Conservation (phyloP, 2,113 vertebrate species). For the Chaetorhynchus papuensis region DNA sequence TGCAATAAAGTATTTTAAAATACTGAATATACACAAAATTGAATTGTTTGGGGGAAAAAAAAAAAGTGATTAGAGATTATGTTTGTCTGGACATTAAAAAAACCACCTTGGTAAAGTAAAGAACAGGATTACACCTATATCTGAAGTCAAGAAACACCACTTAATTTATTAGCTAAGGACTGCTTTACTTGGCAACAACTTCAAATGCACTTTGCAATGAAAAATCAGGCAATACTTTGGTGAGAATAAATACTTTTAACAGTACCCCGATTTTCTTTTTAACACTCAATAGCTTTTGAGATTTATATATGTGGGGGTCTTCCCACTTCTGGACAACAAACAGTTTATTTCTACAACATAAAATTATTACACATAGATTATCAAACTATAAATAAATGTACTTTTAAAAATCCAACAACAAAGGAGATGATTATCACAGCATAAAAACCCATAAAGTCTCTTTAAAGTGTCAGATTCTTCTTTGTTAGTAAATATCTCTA, state of each 20-base stretch:
- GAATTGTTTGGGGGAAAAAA: not conserved
- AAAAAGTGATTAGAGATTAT: not conserved
- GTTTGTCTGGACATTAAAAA: not conserved
- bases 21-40: not conserved
- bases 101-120: not conserved
- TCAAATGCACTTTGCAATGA: not conserved
- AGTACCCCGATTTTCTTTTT: not conserved
- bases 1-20: not conserved
- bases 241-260: not conserved
- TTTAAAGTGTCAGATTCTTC: not conserved
- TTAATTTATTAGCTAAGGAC: not conserved
- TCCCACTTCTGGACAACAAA: not conserved
- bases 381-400: not conserved
- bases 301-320: not conserved
- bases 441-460: not conserved
- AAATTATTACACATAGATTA: not conserved
- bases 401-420: not conserved
- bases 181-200: not conserved
- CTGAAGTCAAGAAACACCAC: not conserved
- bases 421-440: not conserved
- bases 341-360: not conserved
- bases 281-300: not conserved
- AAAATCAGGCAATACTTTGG: not conserved
- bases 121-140: not conserved
- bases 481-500: not conserved